Evolutionary conservation across 2,113 vertebrate species (phyloP).

Genomic region (Crotalus helleri): DNA sequence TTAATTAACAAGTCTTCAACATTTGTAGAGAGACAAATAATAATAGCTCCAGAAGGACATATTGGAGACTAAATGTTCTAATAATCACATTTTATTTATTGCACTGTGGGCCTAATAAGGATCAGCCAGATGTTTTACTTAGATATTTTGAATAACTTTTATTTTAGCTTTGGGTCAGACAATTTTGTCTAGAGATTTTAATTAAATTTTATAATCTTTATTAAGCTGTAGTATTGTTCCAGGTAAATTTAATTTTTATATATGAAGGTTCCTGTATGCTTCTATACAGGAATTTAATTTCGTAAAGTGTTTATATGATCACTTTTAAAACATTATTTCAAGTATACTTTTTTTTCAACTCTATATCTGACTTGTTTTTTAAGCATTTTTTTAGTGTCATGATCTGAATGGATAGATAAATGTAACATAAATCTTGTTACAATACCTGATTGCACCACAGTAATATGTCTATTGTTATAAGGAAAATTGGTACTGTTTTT

Average conservation of each 20-base stretch:
- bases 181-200: background rate
- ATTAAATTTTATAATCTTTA: background rate
- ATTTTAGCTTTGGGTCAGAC: background rate
- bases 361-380: background rate
- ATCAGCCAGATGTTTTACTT: background rate
- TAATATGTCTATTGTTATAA: background rate
- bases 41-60: background rate
- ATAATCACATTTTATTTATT: background rate
- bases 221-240: background rate
- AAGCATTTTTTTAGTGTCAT: background rate
- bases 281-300: background rate
- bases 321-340: background rate
- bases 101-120: background rate
- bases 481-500: background rate
- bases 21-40: background rate
- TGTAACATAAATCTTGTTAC: background rate
- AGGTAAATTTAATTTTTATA: background rate
- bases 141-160: background rate
- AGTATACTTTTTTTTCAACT: background rate
- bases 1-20: background rate
- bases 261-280: background rate
- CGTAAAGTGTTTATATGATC: background rate
- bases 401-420: background rate
- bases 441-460: background rate
- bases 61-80: background rate